A percentile compares a stretch with the other conserved stretches of the same genome.
These are phyloP conservation scores for Spodoptera exigua DNA, from an alignment of 2,888 invertebrate species.

Conservation along the genomic window DNA sequence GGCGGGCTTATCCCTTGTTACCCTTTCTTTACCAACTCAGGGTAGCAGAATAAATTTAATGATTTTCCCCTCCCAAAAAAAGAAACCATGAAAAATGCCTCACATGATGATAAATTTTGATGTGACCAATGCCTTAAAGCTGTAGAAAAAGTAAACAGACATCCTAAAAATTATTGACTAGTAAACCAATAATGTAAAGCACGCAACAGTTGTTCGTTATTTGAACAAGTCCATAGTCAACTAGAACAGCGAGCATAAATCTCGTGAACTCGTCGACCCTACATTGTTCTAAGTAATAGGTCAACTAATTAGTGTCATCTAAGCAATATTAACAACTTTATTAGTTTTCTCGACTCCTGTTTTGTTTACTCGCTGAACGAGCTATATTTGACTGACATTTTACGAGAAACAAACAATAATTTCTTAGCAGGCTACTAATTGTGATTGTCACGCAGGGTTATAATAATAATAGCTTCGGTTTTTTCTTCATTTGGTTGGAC, in stretches of 20 bases:
- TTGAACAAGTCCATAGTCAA: constrained; percentile 4
- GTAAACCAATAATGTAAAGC: not conserved
- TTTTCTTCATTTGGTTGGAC: too few relatives aligned
- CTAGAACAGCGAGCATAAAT: constrained; percentile 21
- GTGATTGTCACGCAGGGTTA: too few relatives aligned
- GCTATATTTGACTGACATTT: not conserved
- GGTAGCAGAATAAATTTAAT: too few relatives aligned
- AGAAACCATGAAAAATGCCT: too few relatives aligned
- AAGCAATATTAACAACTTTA: constrained; percentile 21
- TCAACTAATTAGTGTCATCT: constrained; percentile 29
- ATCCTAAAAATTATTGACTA: not conserved
- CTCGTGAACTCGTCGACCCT: constrained; percentile 16
- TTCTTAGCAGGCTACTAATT: not conserved
- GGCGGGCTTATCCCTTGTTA: too few relatives aligned
- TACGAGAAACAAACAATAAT: not conserved
- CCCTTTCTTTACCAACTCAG: too few relatives aligned
- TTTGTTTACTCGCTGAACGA: constrained; percentile 13
- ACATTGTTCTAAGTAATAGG: constrained; percentile 32
- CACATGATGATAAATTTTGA: too few relatives aligned
- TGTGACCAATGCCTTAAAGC: too few relatives aligned
- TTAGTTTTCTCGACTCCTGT: constrained; percentile 16
- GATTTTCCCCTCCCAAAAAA: too few relatives aligned
- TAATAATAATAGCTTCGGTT: too few relatives aligned
- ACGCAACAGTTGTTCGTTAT: constrained; percentile 1
- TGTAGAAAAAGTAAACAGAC: too few relatives aligned